phyloP scores from a whole-genome alignment of 2,888 invertebrate species.

The Volucella inanis region DNA sequence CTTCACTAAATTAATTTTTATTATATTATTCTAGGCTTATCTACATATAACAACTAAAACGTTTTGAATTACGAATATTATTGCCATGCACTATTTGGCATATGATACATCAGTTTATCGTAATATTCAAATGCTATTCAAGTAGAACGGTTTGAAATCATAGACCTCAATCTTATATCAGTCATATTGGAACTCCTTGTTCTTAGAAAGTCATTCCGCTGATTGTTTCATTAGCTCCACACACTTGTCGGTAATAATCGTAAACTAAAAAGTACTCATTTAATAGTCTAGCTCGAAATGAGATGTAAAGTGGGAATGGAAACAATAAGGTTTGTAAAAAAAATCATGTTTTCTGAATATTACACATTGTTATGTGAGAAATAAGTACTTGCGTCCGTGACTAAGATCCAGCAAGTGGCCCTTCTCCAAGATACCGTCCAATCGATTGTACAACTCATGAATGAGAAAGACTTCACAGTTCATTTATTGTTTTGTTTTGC shows the following conservation, averaged over 20 bases:
- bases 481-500: slow-evolving; percentile 9
- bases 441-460: slow-evolving; percentile 57
- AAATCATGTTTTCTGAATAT: slow-evolving; percentile 33
- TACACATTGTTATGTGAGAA: slow-evolving; percentile 69
- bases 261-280: slow-evolving; percentile 59
- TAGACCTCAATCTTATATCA: slow-evolving; percentile 14
- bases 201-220: slow-evolving; percentile 41
- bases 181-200: slow-evolving; percentile 34
- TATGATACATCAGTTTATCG: background rate
- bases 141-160: slow-evolving; percentile 31
- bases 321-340: slow-evolving; percentile 44
- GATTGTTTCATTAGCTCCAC: slow-evolving; percentile 68
- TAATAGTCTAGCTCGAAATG: slow-evolving; percentile 56
- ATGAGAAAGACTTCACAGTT: slow-evolving; percentile 53
- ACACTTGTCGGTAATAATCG: slow-evolving; percentile 63
- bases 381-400: slow-evolving; percentile 69
- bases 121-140: background rate
- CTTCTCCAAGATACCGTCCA: slow-evolving; percentile 50
- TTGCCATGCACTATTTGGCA: slow-evolving; percentile 28
- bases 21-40: too few relatives aligned
- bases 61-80: slow-evolving; percentile 1
- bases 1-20: too few relatives aligned
- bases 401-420: slow-evolving; percentile 69
- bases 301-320: slow-evolving; percentile 41
- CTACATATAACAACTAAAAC: background rate